Evolutionary conservation across 2,797 vertebrate genomes (phyloP).

Genomic region (Allobates femoralis): DNA sequence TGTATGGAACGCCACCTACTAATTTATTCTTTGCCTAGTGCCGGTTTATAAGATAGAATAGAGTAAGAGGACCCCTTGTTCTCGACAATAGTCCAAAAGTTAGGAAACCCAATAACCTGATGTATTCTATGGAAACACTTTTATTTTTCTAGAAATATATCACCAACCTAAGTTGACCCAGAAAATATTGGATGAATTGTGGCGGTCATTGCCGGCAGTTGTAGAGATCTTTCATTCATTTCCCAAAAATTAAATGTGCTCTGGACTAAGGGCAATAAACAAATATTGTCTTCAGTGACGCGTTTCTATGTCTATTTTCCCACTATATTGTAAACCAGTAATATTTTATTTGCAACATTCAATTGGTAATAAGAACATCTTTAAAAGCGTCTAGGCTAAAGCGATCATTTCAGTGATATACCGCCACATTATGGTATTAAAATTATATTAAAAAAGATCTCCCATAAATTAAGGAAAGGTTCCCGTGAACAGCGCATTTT

Average conservation of each 20-base stretch:
- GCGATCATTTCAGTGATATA: constrained; percentile 28
- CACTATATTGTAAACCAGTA: constrained; percentile 31
- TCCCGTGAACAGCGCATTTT: constrained; percentile 12
- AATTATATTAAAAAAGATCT: constrained; percentile 27
- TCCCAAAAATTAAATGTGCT: constrained; percentile 26
- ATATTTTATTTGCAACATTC: constrained; percentile 39
- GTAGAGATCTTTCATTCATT: constrained; percentile 16
- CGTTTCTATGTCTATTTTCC: constrained; percentile 11
- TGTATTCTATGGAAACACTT: too few species aligned
- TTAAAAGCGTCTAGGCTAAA: constrained; percentile 24
- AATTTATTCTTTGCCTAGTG: too few species aligned
- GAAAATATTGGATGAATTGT: too few species aligned
- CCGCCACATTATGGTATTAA: constrained; percentile 19
- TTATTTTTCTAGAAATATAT: too few species aligned
- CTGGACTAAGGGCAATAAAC: background rate
- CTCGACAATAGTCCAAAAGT: too few species aligned
- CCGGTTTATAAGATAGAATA: too few species aligned
- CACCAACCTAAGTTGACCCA: too few species aligned
- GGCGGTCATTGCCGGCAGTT: background rate
- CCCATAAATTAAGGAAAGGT: constrained; percentile 31
- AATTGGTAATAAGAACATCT: constrained; percentile 36
- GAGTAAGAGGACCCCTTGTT: too few species aligned
- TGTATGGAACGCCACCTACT: too few species aligned
- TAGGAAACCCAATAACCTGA: too few species aligned
- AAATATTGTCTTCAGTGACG: constrained; percentile 11